Conservation (phyloP, 2,888 invertebrate species). For the Phania funesta region DNA sequence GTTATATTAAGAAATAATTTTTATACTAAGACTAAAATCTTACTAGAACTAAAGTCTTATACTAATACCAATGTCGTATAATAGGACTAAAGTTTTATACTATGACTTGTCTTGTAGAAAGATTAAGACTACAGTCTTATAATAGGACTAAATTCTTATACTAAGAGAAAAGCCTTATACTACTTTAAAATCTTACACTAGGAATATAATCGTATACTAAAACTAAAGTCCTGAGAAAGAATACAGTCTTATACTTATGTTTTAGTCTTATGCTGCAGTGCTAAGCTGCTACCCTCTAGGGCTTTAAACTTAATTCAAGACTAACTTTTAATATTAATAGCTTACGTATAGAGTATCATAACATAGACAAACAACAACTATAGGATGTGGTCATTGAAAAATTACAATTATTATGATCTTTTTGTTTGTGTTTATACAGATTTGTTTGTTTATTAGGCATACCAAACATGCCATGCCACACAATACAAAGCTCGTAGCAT, state of each 20-base stretch:
- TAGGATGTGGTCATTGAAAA: constrained; percentile 52
- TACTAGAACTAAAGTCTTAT: too few species aligned
- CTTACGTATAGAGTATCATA: not conserved
- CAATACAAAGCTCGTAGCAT: not conserved
- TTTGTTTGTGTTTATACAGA: constrained; percentile 34
- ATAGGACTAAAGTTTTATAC: too few species aligned
- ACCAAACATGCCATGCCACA: constrained; percentile 49
- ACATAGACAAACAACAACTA: not conserved
- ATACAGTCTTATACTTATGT: not conserved
- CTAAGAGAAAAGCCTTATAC: not conserved
- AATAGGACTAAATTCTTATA: too few species aligned
- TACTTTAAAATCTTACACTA: not conserved
- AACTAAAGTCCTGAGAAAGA: not conserved
- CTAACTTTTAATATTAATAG: not conserved
- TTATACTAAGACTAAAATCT: too few species aligned
- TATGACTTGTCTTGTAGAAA: too few species aligned
- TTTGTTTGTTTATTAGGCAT: constrained; percentile 63
- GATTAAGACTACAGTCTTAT: too few species aligned
- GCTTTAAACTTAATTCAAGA: too few species aligned
- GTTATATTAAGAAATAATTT: too few species aligned
- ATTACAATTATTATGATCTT: constrained; percentile 63
- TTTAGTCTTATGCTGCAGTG: too few species aligned
- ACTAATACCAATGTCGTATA: too few species aligned
- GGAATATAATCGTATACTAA: not conserved
- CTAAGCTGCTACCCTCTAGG: too few species aligned